Base-by-base conservation (phyloP, 2,797 vertebrate genomes). In the Sebastes iracundus region DNA sequence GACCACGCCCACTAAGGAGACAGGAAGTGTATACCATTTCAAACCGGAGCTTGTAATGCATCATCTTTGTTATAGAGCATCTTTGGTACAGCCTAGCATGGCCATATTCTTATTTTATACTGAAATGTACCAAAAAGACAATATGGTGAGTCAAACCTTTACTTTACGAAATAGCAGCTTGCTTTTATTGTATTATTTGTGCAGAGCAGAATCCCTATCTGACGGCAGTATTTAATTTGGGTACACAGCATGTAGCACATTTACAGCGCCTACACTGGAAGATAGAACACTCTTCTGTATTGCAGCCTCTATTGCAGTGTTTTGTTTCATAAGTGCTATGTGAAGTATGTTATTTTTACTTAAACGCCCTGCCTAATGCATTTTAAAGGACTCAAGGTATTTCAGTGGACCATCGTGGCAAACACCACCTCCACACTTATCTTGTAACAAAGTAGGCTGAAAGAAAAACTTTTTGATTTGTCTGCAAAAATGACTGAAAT, bases 311-410 rank as follows among this genome's bases (percentile, higher is more conserved):
- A 14, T 64, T 23, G 4, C 16, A 82, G 38, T 58, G 62, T 62
- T 75, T 65, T 70, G 53, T 74, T 61, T 81, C 33, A 62, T 28
- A 62, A 86, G 60, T 59, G 53, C 62, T 33, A 4, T 28, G 49
- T 71, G 25, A 52, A 78, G 75, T 59, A 30, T 33, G 33, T 80
- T 81, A 32, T 74, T 83, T 82, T 65, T 58, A 69, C 49, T 71
- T 38, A 59, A 35, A 63, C 8, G 11, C 69, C 49, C 59, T 13
- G 1, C 27, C 23, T 78, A 23, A 71, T 80, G 60, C 28, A 65
- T 30, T 77, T 25, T 10, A 30, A 74, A 16, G 14, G n/a, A 82
- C 28, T 75, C 4, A 22, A 10, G 25, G 5, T 28, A 23, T 67
- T 70, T 76, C 14, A 81, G 7, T 56, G 56, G 16, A 56, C 28